phyloP scores from a whole-genome alignment of 2,888 invertebrate species.

The Sinelater perroti region DNA sequence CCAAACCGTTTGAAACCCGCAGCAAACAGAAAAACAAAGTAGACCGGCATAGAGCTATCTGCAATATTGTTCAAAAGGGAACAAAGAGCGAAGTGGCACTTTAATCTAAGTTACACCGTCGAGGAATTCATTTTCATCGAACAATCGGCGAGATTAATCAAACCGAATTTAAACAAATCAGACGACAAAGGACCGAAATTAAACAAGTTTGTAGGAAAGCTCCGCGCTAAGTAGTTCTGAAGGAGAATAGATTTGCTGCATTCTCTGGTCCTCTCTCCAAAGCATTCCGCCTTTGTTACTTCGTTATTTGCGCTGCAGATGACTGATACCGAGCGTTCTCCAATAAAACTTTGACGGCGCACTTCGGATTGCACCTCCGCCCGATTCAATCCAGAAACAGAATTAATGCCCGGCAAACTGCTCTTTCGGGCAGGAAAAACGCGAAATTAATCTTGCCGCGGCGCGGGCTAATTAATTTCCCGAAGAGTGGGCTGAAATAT shows the following conservation, averaged over 20 bases:
- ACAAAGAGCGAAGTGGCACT: conserved; percentile 4
- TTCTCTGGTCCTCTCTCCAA: conserved; percentile 35
- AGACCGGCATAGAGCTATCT: no score
- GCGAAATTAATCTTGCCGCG: background rate
- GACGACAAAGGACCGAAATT: conserved; percentile 45
- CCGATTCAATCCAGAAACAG: background rate
- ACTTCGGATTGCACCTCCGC: conserved; percentile 15
- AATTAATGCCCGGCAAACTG: conserved; percentile 6
- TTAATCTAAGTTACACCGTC: conserved; percentile 51
- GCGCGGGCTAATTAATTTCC: background rate
- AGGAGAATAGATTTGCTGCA: conserved; percentile 40
- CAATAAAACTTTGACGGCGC: conserved; percentile 22
- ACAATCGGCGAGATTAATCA: conserved; percentile 55
- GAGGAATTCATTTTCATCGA: conserved; percentile 53
- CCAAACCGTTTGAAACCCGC: no score
- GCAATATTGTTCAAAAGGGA: no score
- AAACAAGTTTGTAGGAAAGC: conserved; percentile 45
- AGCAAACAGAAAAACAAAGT: no score
- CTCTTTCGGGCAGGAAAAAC: background rate
- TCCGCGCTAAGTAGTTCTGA: conserved; percentile 40
- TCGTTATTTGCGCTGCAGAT: conserved; percentile 35
- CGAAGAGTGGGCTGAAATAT: conserved; percentile 10
- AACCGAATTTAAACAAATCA: conserved; percentile 49
- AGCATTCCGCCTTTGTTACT: conserved; percentile 37
- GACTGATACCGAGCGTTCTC: conserved; percentile 19